Evolutionary conservation across 2,113 vertebrate genomes (phyloP), one percentile per base, ranked within the genome.

Genomic region (Cyanoliseus patagonus): DNA sequence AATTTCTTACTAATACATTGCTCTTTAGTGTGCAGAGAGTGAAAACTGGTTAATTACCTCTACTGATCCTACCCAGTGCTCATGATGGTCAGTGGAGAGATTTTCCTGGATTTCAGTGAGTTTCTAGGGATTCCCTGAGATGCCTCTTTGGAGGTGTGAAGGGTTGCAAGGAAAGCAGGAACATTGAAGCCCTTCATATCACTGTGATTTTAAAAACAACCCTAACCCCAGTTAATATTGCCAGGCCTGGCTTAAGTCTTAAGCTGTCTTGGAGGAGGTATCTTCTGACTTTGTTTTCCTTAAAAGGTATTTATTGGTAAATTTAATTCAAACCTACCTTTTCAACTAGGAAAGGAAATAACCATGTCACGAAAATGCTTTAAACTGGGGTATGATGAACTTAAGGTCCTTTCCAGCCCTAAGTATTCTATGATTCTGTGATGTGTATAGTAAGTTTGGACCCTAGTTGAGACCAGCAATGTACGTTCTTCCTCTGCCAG

Each of bases 1-100:
- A 27, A 90, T 95, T 96, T 90, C 37, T 78, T 41, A 17, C 70
- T 89, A 84, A 94, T 88, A 51, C 3, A 76, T 95, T 42, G 81
- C 78, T 87, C 77, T 94, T 83, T 9, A 85, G 75, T 17, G 78
- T 70, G 82, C 78, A 88, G 87, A 33, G 92, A 53, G 35, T 33
- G 75, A 47, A 59, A 69, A 87, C 10, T 52, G 12, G 37, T 92
- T 1, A 1, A 89, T 93, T 51, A 24, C 53, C 84, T 66, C 63
- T 44, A 28, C 73, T 44, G 70, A n/a, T 49, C 53, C 63, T 61
- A 5, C 59, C 44, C 81, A 25, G 35, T 2, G 12, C 64, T 46
- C 81, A 28, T 0, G 0, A 62, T 53, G 81, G 39, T 8, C 4
- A 1, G 39, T 47, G 83, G 46, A 49, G 63, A 37, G 20, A 3